Base-by-base conservation (phyloP, 2,888 invertebrate genomes). In the Drosophila stalkeri region DNA sequence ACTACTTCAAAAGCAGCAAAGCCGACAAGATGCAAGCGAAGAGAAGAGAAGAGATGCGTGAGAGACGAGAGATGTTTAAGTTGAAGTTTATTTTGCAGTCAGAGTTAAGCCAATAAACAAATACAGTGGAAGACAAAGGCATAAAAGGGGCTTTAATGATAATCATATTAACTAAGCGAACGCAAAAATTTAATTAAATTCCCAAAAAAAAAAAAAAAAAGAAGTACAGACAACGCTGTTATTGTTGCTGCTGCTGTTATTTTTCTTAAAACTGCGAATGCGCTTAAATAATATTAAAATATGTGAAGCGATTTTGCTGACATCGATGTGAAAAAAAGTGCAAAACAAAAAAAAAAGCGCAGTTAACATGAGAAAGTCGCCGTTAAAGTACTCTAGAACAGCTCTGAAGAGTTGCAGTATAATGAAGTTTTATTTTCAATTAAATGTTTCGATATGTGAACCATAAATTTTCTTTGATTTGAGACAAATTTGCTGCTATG, bases 121-220 rank as follows among this genome's bases (percentile, higher is more conserved):
- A 65, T 52, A 39, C 52, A 27, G 33, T 37, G 31, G 55, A 46
- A 54, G 52, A 52, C 39, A 64, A 61, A 27, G 46, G 35, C 23
- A 18, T 16, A 23, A 7, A 49, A 27, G 64, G 59, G 54, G 31
- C 64, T 55, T 66, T 89, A 84, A 89, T 89, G 76, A 89, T 89
- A 86, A 86, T 83, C 72, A 72, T 68, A 84, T 82, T 77, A 88
- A 86, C 74, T 70, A 75, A 80, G 69, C 46, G 70, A 70, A 60
- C 39, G 60, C 49, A 64, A 61, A 74, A 86, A 67, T 56, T 86
- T 86, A 86, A 85, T 86, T 89, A 80, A 85, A 81, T 77, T 84
- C 73, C 73, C 85, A 37, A 37, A 75, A 89, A 86, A 1, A 35
- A 37, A 2, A 72, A 86, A 86, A 4, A 37, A 20, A 7, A 7